Evolutionary conservation across 2,113 vertebrate species (phyloP).

Genomic region (Aplodontia rufa): DNA sequence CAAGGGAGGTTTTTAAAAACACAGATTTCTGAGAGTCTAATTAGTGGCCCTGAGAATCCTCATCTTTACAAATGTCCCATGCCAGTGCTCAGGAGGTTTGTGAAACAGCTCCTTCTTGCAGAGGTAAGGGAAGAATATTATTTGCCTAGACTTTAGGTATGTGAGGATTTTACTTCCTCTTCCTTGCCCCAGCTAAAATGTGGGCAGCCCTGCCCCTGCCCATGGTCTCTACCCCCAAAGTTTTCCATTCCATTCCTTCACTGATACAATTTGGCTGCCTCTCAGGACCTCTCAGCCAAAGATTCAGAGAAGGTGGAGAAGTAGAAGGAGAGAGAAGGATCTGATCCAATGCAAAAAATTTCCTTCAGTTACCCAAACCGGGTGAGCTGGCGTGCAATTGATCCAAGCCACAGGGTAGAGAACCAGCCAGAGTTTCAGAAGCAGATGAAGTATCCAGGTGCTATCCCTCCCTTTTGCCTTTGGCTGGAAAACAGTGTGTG

Average conservation of each 20-base stretch:
- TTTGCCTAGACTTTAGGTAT: neutral
- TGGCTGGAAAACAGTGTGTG: neutral
- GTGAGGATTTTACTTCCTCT: neutral
- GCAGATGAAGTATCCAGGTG: neutral
- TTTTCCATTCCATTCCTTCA: neutral
- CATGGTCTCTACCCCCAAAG: neutral
- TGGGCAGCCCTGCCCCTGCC: neutral
- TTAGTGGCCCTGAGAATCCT: neutral
- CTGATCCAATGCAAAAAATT: neutral
- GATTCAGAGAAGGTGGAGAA: neutral
- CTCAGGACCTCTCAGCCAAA: neutral
- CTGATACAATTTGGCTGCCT: conserved; percentile 29
- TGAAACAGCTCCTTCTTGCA: neutral
- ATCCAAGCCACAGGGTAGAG: neutral
- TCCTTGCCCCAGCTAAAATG: neutral
- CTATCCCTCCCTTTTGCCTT: neutral
- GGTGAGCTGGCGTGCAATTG: neutral
- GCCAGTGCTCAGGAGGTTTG: neutral
- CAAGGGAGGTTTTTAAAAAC: neutral
- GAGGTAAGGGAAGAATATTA: neutral
- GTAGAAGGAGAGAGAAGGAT: neutral
- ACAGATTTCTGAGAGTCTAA: neutral
- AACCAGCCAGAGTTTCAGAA: conserved; percentile 18
- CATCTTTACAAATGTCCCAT: neutral
- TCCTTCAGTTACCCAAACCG: neutral